phyloP scores from a whole-genome alignment of 1,140 invertebrate species.

The Pollicipes pollicipes region DNA sequence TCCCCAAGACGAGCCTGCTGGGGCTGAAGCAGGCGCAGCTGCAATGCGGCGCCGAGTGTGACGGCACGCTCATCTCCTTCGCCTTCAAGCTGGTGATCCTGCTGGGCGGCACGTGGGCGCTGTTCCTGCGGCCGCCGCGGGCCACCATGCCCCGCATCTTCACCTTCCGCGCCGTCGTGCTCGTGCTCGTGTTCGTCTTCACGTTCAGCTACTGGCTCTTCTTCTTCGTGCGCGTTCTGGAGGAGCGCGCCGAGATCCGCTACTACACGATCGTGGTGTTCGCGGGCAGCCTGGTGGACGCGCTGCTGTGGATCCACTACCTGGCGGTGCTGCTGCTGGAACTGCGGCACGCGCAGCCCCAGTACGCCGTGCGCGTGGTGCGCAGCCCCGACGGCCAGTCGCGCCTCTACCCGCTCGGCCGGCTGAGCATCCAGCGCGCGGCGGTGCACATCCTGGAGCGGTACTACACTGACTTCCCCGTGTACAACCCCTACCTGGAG shows the following conservation, averaged over 20 bases:
- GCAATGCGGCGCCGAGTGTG: slow-evolving; percentile 50
- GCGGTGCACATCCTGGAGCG: slow-evolving; percentile 83
- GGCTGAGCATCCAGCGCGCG: slow-evolving; percentile 83
- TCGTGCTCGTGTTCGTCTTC: slow-evolving; percentile 72
- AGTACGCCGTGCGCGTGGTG: slow-evolving; percentile 75
- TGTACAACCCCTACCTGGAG: slow-evolving; percentile 92
- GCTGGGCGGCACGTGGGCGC: slow-evolving; percentile 75
- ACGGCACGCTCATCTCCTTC: slow-evolving; percentile 74
- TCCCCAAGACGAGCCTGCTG: background rate
- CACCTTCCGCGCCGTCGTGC: slow-evolving; percentile 67
- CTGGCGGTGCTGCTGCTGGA: slow-evolving; percentile 80
- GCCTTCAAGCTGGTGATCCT: slow-evolving; percentile 80
- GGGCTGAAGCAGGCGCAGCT: background rate
- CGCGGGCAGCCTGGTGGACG: slow-evolving; percentile 74
- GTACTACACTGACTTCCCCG: slow-evolving; percentile 90
- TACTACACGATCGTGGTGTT: slow-evolving; percentile 59
- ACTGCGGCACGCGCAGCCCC: slow-evolving; percentile 71
- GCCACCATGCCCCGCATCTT: slow-evolving; percentile 54
- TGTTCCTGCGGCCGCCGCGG: slow-evolving; percentile 25
- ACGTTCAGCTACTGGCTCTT: slow-evolving; percentile 95
- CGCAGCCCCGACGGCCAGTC: slow-evolving; percentile 78
- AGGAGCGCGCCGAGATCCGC: slow-evolving; percentile 20
- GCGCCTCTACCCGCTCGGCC: slow-evolving; percentile 58
- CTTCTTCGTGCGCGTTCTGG: slow-evolving; percentile 69
- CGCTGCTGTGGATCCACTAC: slow-evolving; percentile 87